A percentile compares a stretch with the other conserved stretches of the same genome.
Evolutionary conservation across 2,113 vertebrate species (phyloP).

Genomic region (Epinephelus lanceolatus): DNA sequence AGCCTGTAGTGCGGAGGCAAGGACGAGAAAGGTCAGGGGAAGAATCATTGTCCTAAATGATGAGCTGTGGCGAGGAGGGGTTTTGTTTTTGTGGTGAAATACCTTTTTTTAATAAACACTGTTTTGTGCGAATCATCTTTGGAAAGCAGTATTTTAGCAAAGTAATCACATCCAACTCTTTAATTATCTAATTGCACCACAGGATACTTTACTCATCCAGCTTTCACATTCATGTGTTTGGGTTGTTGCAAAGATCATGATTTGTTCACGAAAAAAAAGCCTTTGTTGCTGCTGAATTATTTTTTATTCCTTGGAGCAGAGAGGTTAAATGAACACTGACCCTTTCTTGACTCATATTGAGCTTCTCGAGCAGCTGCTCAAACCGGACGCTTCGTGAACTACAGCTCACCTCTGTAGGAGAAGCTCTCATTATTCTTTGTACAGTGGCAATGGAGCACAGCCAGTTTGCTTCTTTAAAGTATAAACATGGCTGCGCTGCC

Average conservation of each 20-base stretch:
- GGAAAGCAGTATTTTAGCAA: not conserved
- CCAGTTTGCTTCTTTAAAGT: constrained; percentile 15
- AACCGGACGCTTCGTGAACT: constrained; percentile 43
- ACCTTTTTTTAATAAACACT: not conserved
- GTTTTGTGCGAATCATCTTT: not conserved
- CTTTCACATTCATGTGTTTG: not conserved
- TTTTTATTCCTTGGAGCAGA: constrained; percentile 10
- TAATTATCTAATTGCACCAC: constrained; percentile 10
- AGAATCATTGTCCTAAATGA: constrained; percentile 41
- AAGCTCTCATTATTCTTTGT: constrained; percentile 54
- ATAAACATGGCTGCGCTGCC: constrained; percentile 11
- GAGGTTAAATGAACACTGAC: constrained; percentile 51
- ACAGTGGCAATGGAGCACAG: constrained; percentile 18
- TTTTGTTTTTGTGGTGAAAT: not conserved
- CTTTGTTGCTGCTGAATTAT: not conserved
- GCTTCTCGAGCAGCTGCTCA: constrained; percentile 37
- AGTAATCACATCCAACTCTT: not conserved
- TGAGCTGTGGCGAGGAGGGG: not conserved
- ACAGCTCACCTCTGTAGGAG: constrained; percentile 34
- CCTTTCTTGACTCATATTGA: constrained; percentile 32
- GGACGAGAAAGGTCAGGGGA: constrained; percentile 65
- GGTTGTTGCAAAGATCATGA: constrained; percentile 2
- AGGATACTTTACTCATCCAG: not conserved
- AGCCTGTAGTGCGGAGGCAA: constrained; percentile 52
- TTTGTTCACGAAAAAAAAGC: constrained; percentile 30